Percentiles rank a stretch among this genome's conserved stretches.
Evolutionary conservation across 2,888 invertebrate species (phyloP).

Genomic region (Cheilosia vernalis): DNA sequence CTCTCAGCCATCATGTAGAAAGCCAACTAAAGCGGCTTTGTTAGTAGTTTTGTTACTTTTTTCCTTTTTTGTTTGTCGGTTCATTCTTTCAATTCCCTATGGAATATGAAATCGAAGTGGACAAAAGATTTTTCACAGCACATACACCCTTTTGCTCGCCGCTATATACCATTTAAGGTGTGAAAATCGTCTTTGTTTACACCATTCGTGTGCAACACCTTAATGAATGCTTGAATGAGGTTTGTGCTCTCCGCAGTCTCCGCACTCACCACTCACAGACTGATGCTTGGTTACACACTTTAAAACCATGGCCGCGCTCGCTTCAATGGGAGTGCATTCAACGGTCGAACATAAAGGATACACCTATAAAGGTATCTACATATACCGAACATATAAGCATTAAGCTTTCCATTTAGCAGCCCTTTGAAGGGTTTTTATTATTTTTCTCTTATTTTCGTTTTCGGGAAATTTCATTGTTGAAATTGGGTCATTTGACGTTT

Average conservation of each 20-base stretch:
- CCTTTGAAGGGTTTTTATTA: conserved; percentile 57
- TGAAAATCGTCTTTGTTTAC: conserved; percentile 73
- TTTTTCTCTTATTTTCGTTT: conserved; percentile 17
- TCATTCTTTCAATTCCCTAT: conserved; percentile 1
- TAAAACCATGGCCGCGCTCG: conserved; percentile 37
- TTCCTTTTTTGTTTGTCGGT: conserved; percentile 9
- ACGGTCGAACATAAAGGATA: conserved; percentile 34
- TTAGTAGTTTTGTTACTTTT: conserved; percentile 42
- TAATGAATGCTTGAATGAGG: conserved; percentile 47
- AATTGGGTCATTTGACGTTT: conserved; percentile 75
- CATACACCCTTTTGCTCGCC: conserved; percentile 23
- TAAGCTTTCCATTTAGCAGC: conserved; percentile 52
- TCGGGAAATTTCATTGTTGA: conserved; percentile 61
- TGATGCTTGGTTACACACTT: conserved; percentile 50
- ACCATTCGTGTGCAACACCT: conserved; percentile 68
- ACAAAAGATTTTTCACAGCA: conserved; percentile 37
- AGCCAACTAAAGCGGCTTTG: conserved; percentile 58
- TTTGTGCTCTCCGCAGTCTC: conserved; percentile 36
- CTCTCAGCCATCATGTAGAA: not conserved
- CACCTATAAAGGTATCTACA: conserved; percentile 1
- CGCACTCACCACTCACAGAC: conserved; percentile 3
- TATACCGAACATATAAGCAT: not conserved
- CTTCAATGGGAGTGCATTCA: conserved; percentile 45
- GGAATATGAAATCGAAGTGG: conserved; percentile 55
- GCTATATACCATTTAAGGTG: conserved; percentile 67